These are phyloP conservation scores for Glaucopsyche alexis DNA, from an alignment of 2,888 invertebrate genomes.

Conservation along the genomic window DNA sequence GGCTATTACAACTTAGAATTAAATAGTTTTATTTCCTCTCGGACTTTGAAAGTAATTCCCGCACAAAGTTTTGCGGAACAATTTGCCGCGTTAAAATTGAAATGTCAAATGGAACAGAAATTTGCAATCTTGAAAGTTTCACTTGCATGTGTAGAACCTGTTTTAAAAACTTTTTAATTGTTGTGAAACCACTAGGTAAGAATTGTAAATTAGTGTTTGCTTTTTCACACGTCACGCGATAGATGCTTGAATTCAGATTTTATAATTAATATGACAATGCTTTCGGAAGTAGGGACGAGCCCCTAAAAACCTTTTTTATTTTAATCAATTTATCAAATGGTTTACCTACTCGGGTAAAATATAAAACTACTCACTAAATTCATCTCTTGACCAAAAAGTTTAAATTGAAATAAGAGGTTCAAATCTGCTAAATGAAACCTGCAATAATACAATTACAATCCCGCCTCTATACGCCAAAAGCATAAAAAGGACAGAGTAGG, in stretches of 20 bases:
- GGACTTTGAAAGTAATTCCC: not conserved
- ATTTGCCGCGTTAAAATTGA: slow-evolving; percentile 6
- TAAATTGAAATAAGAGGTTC: too few relatives aligned
- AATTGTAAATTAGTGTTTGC: slow-evolving; percentile 1
- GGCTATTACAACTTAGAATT: not conserved
- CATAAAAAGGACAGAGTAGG: too few relatives aligned
- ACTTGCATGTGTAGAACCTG: slow-evolving; percentile 8
- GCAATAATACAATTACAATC: too few relatives aligned
- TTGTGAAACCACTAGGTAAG: not conserved
- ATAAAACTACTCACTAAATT: too few relatives aligned
- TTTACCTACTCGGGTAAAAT: too few relatives aligned
- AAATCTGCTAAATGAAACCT: too few relatives aligned
- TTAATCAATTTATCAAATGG: too few relatives aligned
- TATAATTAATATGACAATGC: too few relatives aligned
- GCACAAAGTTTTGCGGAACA: not conserved
- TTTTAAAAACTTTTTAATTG: slow-evolving; percentile 1
- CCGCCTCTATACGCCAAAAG: too few relatives aligned
- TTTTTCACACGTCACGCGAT: not conserved
- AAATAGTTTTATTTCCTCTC: not conserved
- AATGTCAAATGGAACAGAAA: slow-evolving; percentile 13
- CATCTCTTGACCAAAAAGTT: too few relatives aligned
- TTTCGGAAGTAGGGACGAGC: too few relatives aligned
- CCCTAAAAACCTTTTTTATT: too few relatives aligned
- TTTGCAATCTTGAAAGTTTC: not conserved
- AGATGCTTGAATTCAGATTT: not conserved